Conservation (phyloP, 2,888 invertebrate genomes). For the Tuberolachnus salignus region DNA sequence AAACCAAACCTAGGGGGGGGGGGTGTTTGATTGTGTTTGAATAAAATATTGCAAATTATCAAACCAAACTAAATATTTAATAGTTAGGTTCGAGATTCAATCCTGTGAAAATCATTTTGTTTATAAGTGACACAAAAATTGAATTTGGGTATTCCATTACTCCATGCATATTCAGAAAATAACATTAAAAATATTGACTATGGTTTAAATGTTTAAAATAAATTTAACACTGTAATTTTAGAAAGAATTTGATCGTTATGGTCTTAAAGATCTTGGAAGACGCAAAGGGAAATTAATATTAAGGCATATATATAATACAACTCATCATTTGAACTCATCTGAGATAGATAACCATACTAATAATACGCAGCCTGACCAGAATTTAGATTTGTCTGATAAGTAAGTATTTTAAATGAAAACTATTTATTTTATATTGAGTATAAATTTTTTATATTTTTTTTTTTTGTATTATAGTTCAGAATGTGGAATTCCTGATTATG, state of each 20-base stretch:
- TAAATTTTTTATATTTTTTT: neutral
- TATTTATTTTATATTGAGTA: neutral
- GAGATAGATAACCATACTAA: conserved; percentile 1
- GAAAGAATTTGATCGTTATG: conserved; percentile 66
- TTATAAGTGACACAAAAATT: too few species aligned
- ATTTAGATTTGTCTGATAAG: conserved; percentile 32
- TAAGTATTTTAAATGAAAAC: neutral
- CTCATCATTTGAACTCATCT: conserved; percentile 63
- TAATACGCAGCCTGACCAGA: neutral
- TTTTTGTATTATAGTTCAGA: conserved; percentile 18
- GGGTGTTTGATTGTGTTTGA: too few species aligned
- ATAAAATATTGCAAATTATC: too few species aligned
- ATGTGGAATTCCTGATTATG: conserved; percentile 43
- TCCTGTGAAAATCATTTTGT: too few species aligned
- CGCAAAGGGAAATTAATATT: conserved; percentile 66
- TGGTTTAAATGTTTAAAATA: neutral
- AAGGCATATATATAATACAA: conserved; percentile 67
- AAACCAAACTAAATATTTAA: too few species aligned
- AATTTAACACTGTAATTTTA: conserved; percentile 59
- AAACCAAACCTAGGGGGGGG: too few species aligned
- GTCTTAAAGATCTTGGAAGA: conserved; percentile 65
- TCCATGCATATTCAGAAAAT: too few species aligned
- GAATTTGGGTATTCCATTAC: too few species aligned
- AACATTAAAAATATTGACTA: too few species aligned
- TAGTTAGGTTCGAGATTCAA: too few species aligned